These are phyloP conservation scores for Seison nebaliae DNA, from an alignment of 1,140 invertebrate species.

Conservation along the genomic window DNA sequence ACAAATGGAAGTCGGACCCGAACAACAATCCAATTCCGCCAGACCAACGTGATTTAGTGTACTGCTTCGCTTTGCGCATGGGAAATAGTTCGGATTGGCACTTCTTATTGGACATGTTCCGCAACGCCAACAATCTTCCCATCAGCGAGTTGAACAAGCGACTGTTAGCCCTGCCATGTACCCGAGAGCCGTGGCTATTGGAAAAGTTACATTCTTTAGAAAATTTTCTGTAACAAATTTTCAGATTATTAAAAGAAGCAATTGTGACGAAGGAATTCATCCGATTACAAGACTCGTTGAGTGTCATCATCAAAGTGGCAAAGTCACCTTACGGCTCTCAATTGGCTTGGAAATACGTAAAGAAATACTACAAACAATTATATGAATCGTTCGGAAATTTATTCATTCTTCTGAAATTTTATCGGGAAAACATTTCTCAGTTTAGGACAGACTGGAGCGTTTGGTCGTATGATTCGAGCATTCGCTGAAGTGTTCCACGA, in stretches of 20 bases:
- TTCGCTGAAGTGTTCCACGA: too few species aligned
- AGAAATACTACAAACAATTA: conserved; percentile 2
- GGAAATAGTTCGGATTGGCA: conserved; percentile 49
- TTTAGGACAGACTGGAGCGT: too few species aligned
- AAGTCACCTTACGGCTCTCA: neutral
- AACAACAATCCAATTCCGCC: conserved; percentile 34
- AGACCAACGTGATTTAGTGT: conserved; percentile 43
- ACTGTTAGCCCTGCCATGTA: conserved; percentile 14
- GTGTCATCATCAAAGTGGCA: neutral
- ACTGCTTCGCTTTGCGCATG: conserved; percentile 45
- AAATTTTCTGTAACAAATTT: too few species aligned
- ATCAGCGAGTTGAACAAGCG: conserved; percentile 18
- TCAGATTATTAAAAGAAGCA: too few species aligned
- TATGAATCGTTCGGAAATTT: conserved; percentile 6
- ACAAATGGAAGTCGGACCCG: conserved; percentile 19
- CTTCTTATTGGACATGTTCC: conserved; percentile 45
- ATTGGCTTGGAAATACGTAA: conserved; percentile 5
- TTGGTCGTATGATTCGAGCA: too few species aligned
- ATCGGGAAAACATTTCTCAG: too few species aligned
- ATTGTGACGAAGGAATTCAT: too few species aligned
- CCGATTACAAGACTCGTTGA: conserved; percentile 8
- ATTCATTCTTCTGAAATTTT: too few species aligned
- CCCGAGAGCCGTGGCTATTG: conserved; percentile 15
- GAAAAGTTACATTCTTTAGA: conserved; percentile 10
- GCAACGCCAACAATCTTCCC: conserved; percentile 17